Conservation (phyloP, 2,113 vertebrate species). For the Poecile atricapillus region DNA sequence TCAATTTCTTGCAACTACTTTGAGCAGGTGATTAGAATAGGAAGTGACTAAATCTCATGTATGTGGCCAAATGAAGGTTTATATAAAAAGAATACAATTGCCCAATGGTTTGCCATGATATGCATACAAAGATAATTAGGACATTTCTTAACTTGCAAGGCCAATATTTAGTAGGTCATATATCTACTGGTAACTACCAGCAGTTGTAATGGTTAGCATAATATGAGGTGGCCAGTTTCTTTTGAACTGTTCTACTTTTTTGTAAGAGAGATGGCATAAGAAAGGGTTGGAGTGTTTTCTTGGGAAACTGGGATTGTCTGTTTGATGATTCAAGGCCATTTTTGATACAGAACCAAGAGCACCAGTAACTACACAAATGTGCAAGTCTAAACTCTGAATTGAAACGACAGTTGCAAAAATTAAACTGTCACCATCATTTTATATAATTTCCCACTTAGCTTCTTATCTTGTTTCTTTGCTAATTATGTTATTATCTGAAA, state of each 20-base stretch:
- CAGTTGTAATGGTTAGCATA: not conserved
- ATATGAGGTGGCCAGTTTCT: not conserved
- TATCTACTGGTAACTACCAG: not conserved
- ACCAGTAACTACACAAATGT: not conserved
- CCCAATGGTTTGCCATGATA: not conserved
- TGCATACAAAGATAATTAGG: not conserved
- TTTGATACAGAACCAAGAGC: not conserved
- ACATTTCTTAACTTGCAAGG: not conserved
- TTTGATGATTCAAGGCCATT: not conserved
- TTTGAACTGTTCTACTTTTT: not conserved
- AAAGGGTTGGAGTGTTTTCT: not conserved
- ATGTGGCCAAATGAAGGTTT: not conserved
- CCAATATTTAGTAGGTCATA: not conserved
- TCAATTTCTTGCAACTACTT: not conserved
- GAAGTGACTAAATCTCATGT: not conserved
- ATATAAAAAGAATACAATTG: not conserved
- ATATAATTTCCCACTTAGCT: not conserved
- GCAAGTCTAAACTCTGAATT: not conserved
- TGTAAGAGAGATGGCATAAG: not conserved
- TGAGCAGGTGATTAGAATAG: not conserved
- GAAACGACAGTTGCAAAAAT: not conserved
- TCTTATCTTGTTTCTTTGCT: not conserved
- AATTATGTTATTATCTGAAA: not conserved
- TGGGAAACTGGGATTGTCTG: not conserved
- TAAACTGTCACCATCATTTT: not conserved